Base-by-base conservation (phyloP, 2,113 vertebrate genomes). In the Rhinoderma darwinii region DNA sequence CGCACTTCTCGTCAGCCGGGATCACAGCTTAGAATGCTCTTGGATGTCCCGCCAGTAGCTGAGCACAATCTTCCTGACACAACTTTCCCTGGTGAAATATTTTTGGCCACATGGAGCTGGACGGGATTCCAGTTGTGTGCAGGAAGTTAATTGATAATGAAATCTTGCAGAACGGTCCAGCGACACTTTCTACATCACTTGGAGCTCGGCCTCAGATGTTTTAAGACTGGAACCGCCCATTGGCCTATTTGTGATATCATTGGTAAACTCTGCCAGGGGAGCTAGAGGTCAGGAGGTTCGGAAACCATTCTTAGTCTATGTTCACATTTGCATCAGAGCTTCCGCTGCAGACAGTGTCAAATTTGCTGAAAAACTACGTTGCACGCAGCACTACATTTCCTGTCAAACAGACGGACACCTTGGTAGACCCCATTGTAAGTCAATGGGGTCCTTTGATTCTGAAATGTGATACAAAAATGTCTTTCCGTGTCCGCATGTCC, bases 21-120 rank as follows among this genome's bases (percentile, higher is more conserved):
- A 1, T 90, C 92, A 89, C 88, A 88, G 91, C 92, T 92, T 91
- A 91, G 92, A 91, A 92, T 83, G 88, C 87, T 32, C 50, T 0
- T 89, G 84, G 43, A 86, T 81, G 70, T 8, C 54, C 12, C 86
- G 89, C 77, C 88, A 79, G 83, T 89, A 51, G 66, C 90, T 88
- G 59, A 83, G 90, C 30, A 15, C 43, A 30, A 41, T 25, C 82
- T 9, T 41, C n/a, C 32, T 8, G 41, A 50, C 30, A 37, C 35
- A 72, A 37, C 30, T 18, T 72, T 41, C 68, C 47, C 43, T 77
- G 74, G 43, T 32, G 74, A 75, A 11, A 50, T 17, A 50, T 18
- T 32, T 77, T 20, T 77, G 43, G 44, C 74, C 20, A 5, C 11
- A 6, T 22, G 20, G 37, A 72, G 68, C 37, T 39, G 35, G 4